These are phyloP conservation scores for Amaurobius ferox DNA, from an alignment of 2,888 invertebrate species.

Conservation along the genomic window DNA sequence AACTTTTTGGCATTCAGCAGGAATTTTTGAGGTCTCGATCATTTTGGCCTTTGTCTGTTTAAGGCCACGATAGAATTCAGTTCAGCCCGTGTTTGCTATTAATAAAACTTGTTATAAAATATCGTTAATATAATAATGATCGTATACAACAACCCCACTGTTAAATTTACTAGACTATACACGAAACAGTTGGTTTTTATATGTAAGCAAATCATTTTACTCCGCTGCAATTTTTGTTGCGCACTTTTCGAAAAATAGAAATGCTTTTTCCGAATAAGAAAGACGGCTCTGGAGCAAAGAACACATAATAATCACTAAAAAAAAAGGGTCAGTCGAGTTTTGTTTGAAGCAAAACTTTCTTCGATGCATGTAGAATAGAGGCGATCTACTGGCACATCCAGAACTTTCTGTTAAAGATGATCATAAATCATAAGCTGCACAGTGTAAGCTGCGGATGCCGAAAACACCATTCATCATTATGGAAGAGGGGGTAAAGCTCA, in stretches of 20 bases:
- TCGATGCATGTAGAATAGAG: slow-evolving; percentile 61
- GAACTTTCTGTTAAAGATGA: slow-evolving; percentile 67
- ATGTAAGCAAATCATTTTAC: too few species aligned
- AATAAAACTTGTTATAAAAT: too few species aligned
- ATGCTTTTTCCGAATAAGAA: slow-evolving; percentile 47
- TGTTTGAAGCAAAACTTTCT: slow-evolving; percentile 72
- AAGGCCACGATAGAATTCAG: too few species aligned
- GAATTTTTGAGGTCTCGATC: too few species aligned
- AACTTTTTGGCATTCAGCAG: too few species aligned
- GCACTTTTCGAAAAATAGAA: not conserved
- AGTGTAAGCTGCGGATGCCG: slow-evolving; percentile 70
- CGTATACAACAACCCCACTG: too few species aligned
- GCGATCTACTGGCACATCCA: slow-evolving; percentile 58
- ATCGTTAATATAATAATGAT: too few species aligned
- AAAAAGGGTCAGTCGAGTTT: slow-evolving; percentile 51
- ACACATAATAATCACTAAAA: slow-evolving; percentile 65
- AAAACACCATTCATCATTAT: slow-evolving; percentile 70
- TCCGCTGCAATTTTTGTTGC: too few species aligned
- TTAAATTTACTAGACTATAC: too few species aligned
- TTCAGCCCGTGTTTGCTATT: too few species aligned
- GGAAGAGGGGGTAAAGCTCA: slow-evolving; percentile 44
- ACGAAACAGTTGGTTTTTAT: too few species aligned
- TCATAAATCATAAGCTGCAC: slow-evolving; percentile 69
- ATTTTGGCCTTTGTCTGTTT: too few species aligned
- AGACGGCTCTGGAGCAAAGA: slow-evolving; percentile 55